Percentiles rank a stretch among this genome's conserved stretches.
These are phyloP conservation scores for Pelecanus crispus DNA, from an alignment of 2,113 vertebrate genomes.

Conservation along the genomic window DNA sequence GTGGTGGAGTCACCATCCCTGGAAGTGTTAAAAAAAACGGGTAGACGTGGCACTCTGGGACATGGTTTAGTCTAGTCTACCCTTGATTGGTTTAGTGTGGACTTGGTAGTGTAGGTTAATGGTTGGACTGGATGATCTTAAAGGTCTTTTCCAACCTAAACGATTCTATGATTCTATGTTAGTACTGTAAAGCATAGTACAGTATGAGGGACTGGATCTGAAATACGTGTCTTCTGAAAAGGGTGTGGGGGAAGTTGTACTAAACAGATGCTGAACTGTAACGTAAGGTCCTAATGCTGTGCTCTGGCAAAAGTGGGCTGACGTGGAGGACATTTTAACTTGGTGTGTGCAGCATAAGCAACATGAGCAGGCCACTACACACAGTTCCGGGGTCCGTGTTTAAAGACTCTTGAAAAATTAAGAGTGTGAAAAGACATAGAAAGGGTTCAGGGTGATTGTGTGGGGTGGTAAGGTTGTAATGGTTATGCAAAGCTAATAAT, in stretches of 20 bases:
- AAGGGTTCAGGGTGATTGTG: not conserved
- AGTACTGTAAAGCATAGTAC: not conserved
- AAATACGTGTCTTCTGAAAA: not conserved
- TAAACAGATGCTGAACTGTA: not conserved
- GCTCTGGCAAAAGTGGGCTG: not conserved
- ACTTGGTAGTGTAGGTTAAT: too few species aligned
- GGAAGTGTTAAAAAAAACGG: too few species aligned
- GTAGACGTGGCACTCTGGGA: too few species aligned
- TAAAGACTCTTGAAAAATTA: not conserved
- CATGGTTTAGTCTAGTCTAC: too few species aligned
- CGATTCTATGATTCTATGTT: too few species aligned
- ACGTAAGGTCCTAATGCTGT: not conserved
- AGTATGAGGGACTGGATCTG: not conserved
- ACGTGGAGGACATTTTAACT: accelerated
- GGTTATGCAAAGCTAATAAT: not conserved
- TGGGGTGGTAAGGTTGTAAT: not conserved
- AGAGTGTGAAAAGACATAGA: not conserved
- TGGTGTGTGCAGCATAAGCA: not conserved
- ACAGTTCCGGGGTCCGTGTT: not conserved
- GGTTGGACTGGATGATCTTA: too few species aligned
- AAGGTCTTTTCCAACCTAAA: too few species aligned
- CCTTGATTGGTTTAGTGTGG: too few species aligned
- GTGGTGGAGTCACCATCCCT: too few species aligned
- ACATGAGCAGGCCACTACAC: not conserved
- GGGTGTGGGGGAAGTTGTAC: not conserved